Conservation (phyloP, 2,797 vertebrate genomes). For the Varecia variegata region DNA sequence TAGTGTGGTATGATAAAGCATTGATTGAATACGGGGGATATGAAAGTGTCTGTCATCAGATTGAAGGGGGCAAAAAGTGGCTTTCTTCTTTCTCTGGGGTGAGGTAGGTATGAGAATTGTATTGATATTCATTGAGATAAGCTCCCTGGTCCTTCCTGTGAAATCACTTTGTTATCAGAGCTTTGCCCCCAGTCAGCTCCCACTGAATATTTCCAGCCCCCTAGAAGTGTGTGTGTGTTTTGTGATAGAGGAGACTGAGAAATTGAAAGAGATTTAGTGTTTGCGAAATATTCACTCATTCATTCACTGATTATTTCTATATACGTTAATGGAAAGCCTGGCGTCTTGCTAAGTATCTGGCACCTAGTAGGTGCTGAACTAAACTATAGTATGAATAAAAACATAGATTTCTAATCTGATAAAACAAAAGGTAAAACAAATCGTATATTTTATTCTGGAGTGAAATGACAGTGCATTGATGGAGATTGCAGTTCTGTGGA, state of each 20-base stretch:
- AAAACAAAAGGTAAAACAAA: slow-evolving; percentile 22
- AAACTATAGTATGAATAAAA: background rate
- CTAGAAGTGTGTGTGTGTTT: background rate
- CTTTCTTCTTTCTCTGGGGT: slow-evolving; percentile 44
- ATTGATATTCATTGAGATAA: slow-evolving; percentile 48
- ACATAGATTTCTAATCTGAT: background rate
- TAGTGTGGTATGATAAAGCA: slow-evolving; percentile 42
- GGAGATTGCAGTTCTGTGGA: background rate
- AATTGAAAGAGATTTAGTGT: slow-evolving; percentile 21
- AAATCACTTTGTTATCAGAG: slow-evolving; percentile 53
- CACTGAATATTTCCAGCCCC: background rate
- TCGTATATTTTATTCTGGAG: background rate
- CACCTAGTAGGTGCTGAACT: background rate
- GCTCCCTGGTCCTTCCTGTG: slow-evolving; percentile 7
- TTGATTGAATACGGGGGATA: background rate
- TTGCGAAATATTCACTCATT: background rate
- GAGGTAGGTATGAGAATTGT: background rate
- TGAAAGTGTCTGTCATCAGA: slow-evolving; percentile 51
- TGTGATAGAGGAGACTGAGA: background rate
- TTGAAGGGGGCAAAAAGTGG: background rate
- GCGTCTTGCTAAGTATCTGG: background rate
- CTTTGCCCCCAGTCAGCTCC: background rate
- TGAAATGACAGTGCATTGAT: background rate
- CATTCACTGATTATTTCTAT: background rate
- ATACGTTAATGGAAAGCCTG: background rate